Evolutionary conservation across 1,140 invertebrate genomes (phyloP).

Genomic region (Xylocopa sonorina): DNA sequence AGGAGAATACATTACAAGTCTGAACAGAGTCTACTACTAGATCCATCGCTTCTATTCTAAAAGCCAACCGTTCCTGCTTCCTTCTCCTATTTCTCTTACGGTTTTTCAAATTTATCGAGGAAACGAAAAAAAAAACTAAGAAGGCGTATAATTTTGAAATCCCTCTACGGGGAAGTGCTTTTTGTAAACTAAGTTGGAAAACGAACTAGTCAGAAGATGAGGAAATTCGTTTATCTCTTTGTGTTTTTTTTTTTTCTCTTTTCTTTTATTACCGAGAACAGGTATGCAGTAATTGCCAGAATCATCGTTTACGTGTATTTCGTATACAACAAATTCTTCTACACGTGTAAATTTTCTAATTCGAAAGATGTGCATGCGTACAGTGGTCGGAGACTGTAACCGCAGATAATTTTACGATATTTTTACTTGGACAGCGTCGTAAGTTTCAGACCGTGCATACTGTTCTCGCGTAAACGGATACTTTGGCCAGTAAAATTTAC

Average conservation of each 20-base stretch:
- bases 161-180: slow-evolving; percentile 29
- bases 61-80: slow-evolving; percentile 59
- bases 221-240: slow-evolving; percentile 28
- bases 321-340: too few relatives aligned
- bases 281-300: slow-evolving; percentile 40
- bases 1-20: slow-evolving; percentile 80
- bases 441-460: slow-evolving; percentile 15
- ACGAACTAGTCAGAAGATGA: slow-evolving; percentile 44
- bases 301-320: too few relatives aligned
- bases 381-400: not conserved
- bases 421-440: slow-evolving; percentile 15
- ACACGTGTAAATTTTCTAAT: not conserved
- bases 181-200: slow-evolving; percentile 45
- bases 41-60: slow-evolving; percentile 72
- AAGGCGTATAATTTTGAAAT: slow-evolving; percentile 34
- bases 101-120: slow-evolving; percentile 33
- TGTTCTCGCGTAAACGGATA: slow-evolving; percentile 22
- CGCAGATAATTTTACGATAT: slow-evolving; percentile 6
- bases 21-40: slow-evolving; percentile 78
- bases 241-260: too few relatives aligned
- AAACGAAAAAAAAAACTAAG: too few relatives aligned
- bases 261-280: slow-evolving; percentile 6
- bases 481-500: slow-evolving; percentile 49
- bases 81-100: slow-evolving; percentile 53
- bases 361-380: slow-evolving; percentile 8